These are phyloP conservation scores for Tetrapedia diversipes DNA, from an alignment of 2,888 invertebrate genomes.

Conservation along the genomic window DNA sequence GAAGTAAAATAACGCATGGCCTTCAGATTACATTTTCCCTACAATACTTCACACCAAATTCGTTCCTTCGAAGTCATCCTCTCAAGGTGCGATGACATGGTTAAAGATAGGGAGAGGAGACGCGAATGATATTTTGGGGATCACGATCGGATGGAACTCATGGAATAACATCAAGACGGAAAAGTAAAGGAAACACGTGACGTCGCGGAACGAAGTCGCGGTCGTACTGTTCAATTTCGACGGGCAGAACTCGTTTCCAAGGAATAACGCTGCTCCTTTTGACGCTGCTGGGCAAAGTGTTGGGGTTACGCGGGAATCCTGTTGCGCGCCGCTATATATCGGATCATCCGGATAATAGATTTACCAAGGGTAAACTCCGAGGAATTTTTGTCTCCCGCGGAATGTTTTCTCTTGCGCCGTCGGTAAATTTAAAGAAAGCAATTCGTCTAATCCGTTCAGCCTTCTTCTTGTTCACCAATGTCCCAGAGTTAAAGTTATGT, in stretches of 20 bases:
- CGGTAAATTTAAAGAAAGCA: slow-evolving; percentile 54
- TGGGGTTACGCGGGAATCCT: slow-evolving; percentile 44
- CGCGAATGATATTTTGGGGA: slow-evolving; percentile 35
- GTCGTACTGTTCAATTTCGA: slow-evolving; percentile 52
- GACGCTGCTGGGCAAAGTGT: slow-evolving; percentile 38
- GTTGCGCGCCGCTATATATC: slow-evolving; percentile 45
- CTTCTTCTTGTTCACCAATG: too few relatives aligned
- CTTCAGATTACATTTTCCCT: too few relatives aligned
- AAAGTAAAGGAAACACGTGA: slow-evolving; percentile 45
- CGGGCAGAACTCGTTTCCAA: slow-evolving; percentile 37
- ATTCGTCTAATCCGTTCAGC: neutral
- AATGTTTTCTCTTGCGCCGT: neutral
- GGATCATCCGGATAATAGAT: slow-evolving; percentile 59
- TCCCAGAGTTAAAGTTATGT: neutral
- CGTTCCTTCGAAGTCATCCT: too few relatives aligned
- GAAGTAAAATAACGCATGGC: too few relatives aligned
- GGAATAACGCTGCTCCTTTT: slow-evolving; percentile 48
- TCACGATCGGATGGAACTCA: slow-evolving; percentile 49
- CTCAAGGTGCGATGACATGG: neutral
- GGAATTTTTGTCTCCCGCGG: slow-evolving; percentile 10
- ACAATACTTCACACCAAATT: too few relatives aligned
- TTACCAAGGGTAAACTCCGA: slow-evolving; percentile 34
- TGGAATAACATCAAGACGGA: slow-evolving; percentile 36
- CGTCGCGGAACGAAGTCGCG: neutral
- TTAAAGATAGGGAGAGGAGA: neutral